Percentiles rank a stretch among this genome's conserved stretches.
These are phyloP conservation scores for Hyperoplus lanceolatus DNA, from an alignment of 2,797 vertebrate species.

Conservation along the genomic window DNA sequence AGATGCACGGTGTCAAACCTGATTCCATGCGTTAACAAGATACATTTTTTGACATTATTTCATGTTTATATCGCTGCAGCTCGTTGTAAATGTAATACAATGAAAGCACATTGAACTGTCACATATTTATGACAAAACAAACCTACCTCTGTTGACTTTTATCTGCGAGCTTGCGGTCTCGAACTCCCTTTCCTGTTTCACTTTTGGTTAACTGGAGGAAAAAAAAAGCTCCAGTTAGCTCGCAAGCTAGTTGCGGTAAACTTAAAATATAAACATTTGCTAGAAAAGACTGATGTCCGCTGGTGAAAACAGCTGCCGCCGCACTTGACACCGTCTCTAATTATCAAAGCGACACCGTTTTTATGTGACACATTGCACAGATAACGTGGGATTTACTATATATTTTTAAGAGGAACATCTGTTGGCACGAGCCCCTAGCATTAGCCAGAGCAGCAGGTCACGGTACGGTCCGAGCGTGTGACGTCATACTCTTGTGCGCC, in stretches of 20 bases:
- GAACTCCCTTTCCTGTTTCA: slow-evolving; percentile 51
- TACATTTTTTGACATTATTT: neutral
- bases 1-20: neutral
- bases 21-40: neutral
- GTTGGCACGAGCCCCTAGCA: slow-evolving; percentile 61
- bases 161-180: neutral
- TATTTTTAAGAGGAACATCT: slow-evolving; percentile 47
- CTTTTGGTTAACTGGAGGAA: slow-evolving; percentile 48
- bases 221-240: slow-evolving; percentile 40
- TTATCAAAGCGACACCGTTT: neutral
- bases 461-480: slow-evolving; percentile 66
- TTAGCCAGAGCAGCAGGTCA: slow-evolving; percentile 74
- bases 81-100: neutral
- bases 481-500: slow-evolving; percentile 68
- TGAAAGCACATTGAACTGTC: neutral
- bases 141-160: slow-evolving; percentile 40
- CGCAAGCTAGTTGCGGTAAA: slow-evolving; percentile 65
- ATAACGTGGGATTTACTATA: neutral
- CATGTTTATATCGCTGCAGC: neutral
- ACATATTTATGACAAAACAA: neutral
- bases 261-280: slow-evolving; percentile 58
- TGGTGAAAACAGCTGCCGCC: slow-evolving; percentile 8
- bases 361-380: neutral
- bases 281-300: slow-evolving; percentile 7
- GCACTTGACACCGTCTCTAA: neutral